Base-by-base conservation (phyloP, 2,797 vertebrate genomes). In the Poeciliopsis infans region DNA sequence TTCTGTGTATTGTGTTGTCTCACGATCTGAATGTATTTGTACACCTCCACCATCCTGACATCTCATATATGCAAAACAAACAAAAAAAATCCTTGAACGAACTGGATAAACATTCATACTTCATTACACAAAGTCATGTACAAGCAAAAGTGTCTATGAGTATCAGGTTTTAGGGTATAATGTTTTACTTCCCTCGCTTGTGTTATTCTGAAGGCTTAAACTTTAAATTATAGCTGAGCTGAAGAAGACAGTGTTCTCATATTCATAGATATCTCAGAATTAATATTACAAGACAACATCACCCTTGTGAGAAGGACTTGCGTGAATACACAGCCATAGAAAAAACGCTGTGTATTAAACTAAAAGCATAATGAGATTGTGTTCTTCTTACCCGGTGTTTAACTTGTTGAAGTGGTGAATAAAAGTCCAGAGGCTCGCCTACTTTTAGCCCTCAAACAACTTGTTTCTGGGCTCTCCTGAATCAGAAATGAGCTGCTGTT, bases 381-480 rank as follows among this genome's bases (percentile, higher is more conserved):
- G 79, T 86, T 73, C 83, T 83, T 85, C 15, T 77, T 70, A 79
- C 43, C 61, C 80, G 64, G 84, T 89, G 81, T 91, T 87, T 86
- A 87, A 80, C 59, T 66, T 51, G 76, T 71, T 92, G 55, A 87
- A 90, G 85, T 83, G 43, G 79, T 74, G 85, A 89, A 83, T 86
- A 80, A 69, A 90, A 90, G 90, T 93, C 90, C 91, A 91, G 91
- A 84, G 92, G 91, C 91, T 94, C 82, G 83, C 57, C 86, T 66
- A 86, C 91, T 93, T 90, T 77, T 90, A 84, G 74, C 79, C 71
- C 76, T 83, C 77, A 79, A 86, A 86, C 83, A 61, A 68, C 61
- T 87, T 80, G 89, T 90, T 89, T 83, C 69, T 75, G 57, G 70
- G 66, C 87, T 75, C n/a, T 88, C 72, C 87, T 87, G 88, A 91